A percentile compares a stretch with the other conserved stretches of the same genome.
Conservation (phyloP, 1,140 invertebrate genomes). For the Drosophila azteca region DNA sequence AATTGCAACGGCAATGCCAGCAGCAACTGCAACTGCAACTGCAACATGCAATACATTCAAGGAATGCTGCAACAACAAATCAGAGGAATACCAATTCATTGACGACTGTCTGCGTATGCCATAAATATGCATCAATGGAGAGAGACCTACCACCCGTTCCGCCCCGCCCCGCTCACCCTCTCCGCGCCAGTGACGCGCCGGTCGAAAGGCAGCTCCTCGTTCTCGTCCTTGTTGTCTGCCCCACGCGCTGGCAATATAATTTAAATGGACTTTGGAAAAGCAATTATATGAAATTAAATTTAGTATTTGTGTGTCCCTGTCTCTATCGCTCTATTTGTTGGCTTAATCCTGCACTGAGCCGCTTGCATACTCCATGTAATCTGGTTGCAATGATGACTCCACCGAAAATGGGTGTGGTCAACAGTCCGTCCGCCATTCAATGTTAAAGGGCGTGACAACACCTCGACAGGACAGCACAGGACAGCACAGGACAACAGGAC, state of each 20-base stretch:
- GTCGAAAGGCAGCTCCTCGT: not conserved
- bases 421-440: slow-evolving; percentile 4
- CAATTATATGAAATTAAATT: slow-evolving; percentile 81
- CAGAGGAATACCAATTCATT: slow-evolving; percentile 70
- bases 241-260: slow-evolving; percentile 66
- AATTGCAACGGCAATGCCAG: slow-evolving; percentile 50
- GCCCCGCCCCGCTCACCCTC: not conserved
- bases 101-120: slow-evolving; percentile 73
- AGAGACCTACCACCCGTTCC: not conserved
- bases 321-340: slow-evolving; percentile 20
- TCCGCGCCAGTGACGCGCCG: not conserved
- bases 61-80: slow-evolving; percentile 60
- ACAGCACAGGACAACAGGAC: slow-evolving; percentile 24
- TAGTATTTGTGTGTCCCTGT: slow-evolving; percentile 48
- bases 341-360: slow-evolving; percentile 72
- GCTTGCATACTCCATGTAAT: slow-evolving; percentile 79
- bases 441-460: slow-evolving; percentile 52
- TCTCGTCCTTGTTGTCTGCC: no score
- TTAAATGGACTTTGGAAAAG: slow-evolving; percentile 80
- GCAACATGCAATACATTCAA: slow-evolving; percentile 1
- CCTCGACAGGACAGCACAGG: slow-evolving; percentile 24
- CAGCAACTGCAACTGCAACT: slow-evolving; percentile 22
- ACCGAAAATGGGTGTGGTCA: slow-evolving; percentile 26
- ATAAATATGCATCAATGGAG: slow-evolving; percentile 73
- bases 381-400: slow-evolving; percentile 45